Evolutionary conservation across 1,140 invertebrate genomes (phyloP).

Genomic region (Acyrthosiphon pisum): DNA sequence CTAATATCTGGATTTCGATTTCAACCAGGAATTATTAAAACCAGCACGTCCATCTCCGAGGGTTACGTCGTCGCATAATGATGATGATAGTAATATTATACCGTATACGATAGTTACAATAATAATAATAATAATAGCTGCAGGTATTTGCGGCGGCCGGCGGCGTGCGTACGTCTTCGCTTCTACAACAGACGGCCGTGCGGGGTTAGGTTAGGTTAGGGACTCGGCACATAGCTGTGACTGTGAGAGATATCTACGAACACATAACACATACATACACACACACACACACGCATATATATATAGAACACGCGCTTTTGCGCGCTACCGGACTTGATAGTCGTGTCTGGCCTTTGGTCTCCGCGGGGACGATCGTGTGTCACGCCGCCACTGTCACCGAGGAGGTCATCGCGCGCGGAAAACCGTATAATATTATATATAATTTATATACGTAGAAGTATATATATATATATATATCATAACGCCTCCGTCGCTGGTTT

Average conservation of each 20-base stretch:
- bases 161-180: neutral
- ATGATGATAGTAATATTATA: neutral
- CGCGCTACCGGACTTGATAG: slow-evolving; percentile 48
- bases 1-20: neutral
- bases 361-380: slow-evolving; percentile 50
- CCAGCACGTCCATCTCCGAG: neutral
- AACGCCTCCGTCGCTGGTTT: neutral
- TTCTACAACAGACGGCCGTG: neutral
- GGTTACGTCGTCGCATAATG: neutral
- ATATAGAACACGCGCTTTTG: slow-evolving; percentile 7
- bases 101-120: too few species aligned
- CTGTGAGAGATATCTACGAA: neutral
- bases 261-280: too few species aligned
- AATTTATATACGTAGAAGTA: neutral
- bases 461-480: neutral
- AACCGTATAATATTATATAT: neutral
- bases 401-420: neutral
- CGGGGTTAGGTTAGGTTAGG: neutral
- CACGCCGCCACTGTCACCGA: slow-evolving; percentile 39
- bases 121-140: neutral
- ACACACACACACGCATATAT: neutral
- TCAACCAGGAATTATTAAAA: neutral
- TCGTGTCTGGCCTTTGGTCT: slow-evolving; percentile 52
- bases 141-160: neutral
- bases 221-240: neutral